These are phyloP conservation scores for Genyomyrus donnyi DNA, from an alignment of 2,113 vertebrate species.

Conservation along the genomic window DNA sequence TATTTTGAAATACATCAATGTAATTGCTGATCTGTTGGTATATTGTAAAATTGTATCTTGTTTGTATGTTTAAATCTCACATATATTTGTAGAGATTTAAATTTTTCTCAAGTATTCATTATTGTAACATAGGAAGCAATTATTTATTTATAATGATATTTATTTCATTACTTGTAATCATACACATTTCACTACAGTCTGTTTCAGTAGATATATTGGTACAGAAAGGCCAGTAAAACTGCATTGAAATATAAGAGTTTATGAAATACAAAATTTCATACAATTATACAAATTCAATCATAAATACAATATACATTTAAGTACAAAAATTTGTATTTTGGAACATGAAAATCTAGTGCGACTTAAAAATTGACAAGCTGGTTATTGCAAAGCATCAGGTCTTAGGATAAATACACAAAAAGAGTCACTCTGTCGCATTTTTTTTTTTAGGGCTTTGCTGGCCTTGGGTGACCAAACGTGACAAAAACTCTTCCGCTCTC, in stretches of 20 bases:
- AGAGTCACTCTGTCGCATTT: conserved; percentile 9
- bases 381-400: not conserved
- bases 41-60: not conserved
- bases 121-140: not conserved
- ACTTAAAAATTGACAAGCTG: not conserved
- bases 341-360: not conserved
- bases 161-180: conserved; percentile 42
- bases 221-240: conserved; percentile 40
- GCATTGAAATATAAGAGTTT: not conserved
- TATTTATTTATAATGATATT: conserved; percentile 22
- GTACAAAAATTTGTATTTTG: not conserved
- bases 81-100: not conserved
- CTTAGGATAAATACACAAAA: conserved; percentile 21
- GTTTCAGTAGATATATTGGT: conserved; percentile 26
- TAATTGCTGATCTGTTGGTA: not conserved
- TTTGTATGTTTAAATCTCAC: not conserved
- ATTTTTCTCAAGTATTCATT: not conserved
- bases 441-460: conserved; percentile 42
- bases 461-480: conserved; percentile 63
- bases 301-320: conserved; percentile 19
- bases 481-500: conserved; percentile 64
- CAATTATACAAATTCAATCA: conserved; percentile 15
- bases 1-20: not conserved
- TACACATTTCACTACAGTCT: conserved; percentile 22
- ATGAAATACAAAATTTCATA: not conserved